These are phyloP conservation scores for Melinopterus prodromus DNA, from an alignment of 2,888 invertebrate species.

Conservation along the genomic window DNA sequence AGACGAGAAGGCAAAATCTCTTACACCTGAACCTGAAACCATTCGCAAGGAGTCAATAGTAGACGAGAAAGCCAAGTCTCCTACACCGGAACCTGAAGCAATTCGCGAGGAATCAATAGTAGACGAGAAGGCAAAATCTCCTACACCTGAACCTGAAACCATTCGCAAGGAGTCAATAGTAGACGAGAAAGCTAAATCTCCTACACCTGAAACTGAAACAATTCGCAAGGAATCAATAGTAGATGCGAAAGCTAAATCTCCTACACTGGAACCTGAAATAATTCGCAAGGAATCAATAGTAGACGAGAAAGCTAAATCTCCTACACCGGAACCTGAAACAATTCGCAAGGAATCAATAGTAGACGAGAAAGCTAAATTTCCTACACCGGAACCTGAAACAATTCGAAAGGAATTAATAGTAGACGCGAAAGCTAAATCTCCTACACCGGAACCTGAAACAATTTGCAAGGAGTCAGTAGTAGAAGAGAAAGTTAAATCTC, in stretches of 20 bases:
- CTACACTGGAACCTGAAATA: not conserved
- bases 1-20: not conserved
- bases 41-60: not conserved
- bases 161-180: not conserved
- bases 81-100: not conserved
- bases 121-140: not conserved
- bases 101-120: not conserved
- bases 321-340: not conserved
- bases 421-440: not conserved
- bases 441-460: not conserved
- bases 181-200: not conserved
- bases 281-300: not conserved
- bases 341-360: not conserved
- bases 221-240: not conserved
- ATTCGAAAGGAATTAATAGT: not conserved
- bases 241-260: not conserved
- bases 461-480: not conserved
- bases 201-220: not conserved
- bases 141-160: not conserved
- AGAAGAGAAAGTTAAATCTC: not conserved
- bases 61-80: not conserved
- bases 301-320: not conserved
- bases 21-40: not conserved
- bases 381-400: not conserved
- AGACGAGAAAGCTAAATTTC: not conserved